These are phyloP conservation scores for Genyomyrus donnyi DNA, from an alignment of 2,113 vertebrate species.

Conservation along the genomic window DNA sequence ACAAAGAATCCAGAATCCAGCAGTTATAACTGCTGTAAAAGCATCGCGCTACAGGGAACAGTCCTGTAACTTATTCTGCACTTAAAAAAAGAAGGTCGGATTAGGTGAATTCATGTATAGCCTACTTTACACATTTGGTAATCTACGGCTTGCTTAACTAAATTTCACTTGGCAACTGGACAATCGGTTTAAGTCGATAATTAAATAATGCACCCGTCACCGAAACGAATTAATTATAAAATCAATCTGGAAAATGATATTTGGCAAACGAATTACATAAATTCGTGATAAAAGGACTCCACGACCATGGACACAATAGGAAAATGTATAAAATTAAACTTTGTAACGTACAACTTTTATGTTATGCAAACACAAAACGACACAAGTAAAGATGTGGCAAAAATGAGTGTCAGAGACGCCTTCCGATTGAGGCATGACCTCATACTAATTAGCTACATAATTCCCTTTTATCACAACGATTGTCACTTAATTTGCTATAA, in stretches of 20 bases:
- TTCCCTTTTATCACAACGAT: background rate
- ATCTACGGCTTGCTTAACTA: background rate
- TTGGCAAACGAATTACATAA: background rate
- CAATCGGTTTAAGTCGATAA: background rate
- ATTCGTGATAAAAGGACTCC: background rate
- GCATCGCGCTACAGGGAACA: background rate
- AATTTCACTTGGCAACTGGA: background rate
- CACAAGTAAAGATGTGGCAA: background rate
- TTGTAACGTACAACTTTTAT: background rate
- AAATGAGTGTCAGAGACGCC: background rate
- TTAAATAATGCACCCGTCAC: background rate
- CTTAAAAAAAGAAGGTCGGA: background rate
- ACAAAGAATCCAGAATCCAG: too few species aligned
- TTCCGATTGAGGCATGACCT: background rate
- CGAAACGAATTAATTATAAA: background rate
- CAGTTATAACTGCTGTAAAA: background rate
- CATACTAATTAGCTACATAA: slow-evolving; percentile 15
- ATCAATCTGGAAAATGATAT: background rate
- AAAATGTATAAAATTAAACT: background rate
- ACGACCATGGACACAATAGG: background rate
- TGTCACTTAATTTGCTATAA: background rate
- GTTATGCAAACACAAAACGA: background rate
- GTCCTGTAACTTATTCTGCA: background rate
- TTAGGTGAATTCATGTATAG: background rate
- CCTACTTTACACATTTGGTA: background rate